Base-by-base conservation (phyloP, 2,113 vertebrate genomes). In the Athene cunicularia region DNA sequence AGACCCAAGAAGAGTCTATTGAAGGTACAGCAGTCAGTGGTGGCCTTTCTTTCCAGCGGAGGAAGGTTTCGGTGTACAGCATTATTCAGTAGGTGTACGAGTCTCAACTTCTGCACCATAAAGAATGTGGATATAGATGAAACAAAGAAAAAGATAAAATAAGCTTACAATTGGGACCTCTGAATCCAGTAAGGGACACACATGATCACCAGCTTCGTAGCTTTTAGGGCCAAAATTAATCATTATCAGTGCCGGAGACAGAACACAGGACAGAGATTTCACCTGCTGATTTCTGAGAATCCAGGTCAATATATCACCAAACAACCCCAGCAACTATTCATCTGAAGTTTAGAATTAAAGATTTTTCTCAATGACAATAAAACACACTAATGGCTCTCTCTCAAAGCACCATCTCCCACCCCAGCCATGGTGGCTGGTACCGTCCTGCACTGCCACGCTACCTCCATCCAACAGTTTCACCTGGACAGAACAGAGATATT, bases 371-470 rank as follows among this genome's bases (percentile, higher is more conserved):
- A 0, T 18, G 43, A 52, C 49, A 43, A 33, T 23, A 73, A 71
- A 71, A 9, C 60, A 15, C 39, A 26, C 1, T 4, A 26, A 32
- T 12, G 49, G 18, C 39, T 41, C 33, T 16, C n/a, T 60, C 50
- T 33, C 23, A 13, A 24, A 47, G 49, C 45, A 33, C 4, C 72
- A 16, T 17, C 13, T 45, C 84, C 63, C 72, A 49, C 9, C 23
- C 23, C 71, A 73, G 71, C 58, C 59, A 1, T 1, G 89, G 39
- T 7, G 72, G 64, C 33, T 1, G 0, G 33, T 5, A 4, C 12
- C 0, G 0, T 12, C 74, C 82, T 53, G 55, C 52, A 3, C 41
- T 16, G 67, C 52, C 72, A 33, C 12, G 0, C 23, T 9, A 3
- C n/a, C n/a, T 35, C 72, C 83, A 47, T 1, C 67, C 70, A 26